Percentiles rank a stretch among this genome's conserved stretches.
Conservation (phyloP, 2,888 invertebrate species). For the Malthinus seriepunctatus region DNA sequence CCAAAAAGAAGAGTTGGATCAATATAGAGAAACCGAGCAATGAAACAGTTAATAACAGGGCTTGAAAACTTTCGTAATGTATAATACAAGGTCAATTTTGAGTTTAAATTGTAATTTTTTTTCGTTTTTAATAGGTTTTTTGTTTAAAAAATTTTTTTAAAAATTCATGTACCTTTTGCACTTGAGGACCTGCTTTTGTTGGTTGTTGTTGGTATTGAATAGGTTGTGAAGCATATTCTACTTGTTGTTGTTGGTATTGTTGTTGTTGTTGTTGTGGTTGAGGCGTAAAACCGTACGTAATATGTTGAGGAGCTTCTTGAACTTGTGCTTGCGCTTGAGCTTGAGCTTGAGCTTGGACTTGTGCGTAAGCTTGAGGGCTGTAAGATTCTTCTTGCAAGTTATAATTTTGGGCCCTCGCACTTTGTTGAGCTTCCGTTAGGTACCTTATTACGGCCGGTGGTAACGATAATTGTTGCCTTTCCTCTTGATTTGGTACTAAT, state of each 20-base stretch:
- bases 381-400: slow-evolving; percentile 21
- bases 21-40: too few relatives aligned
- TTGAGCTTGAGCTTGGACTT: slow-evolving; percentile 6
- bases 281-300: slow-evolving; percentile 23
- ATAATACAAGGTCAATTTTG: too few relatives aligned
- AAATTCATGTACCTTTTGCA: slow-evolving; percentile 13
- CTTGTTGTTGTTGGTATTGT: slow-evolving; percentile 25
- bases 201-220: slow-evolving; percentile 19
- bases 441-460: background rate
- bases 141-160: too few relatives aligned
- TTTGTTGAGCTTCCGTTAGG: background rate
- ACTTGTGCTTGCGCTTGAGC: background rate
- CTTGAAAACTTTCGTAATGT: too few relatives aligned
- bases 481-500: background rate
- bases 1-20: too few relatives aligned
- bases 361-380: slow-evolving; percentile 8
- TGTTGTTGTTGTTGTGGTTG: slow-evolving; percentile 30
- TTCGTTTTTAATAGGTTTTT: too few relatives aligned
- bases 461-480: background rate
- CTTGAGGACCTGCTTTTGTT: slow-evolving; percentile 15
- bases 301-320: slow-evolving; percentile 8
- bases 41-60: too few relatives aligned
- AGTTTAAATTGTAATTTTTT: too few relatives aligned
- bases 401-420: slow-evolving; percentile 1
- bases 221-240: slow-evolving; percentile 19